Evolutionary conservation across 2,797 vertebrate species (phyloP).

Genomic region (Melanogrammus aeglefinus): DNA sequence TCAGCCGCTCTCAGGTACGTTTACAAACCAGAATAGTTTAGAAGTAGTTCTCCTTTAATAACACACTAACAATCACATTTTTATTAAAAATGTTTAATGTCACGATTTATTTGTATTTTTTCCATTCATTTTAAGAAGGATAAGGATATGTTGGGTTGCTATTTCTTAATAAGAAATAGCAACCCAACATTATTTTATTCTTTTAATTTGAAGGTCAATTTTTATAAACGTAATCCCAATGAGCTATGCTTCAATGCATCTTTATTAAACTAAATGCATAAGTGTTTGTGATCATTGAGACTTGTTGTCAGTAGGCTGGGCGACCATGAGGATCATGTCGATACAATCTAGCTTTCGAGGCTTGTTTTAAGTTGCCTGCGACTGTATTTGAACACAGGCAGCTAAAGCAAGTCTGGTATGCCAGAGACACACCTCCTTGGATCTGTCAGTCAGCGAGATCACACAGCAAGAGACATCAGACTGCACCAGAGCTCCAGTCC

Average conservation of each 20-base stretch:
- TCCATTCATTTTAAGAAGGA: no score
- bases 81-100: no score
- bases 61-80: no score
- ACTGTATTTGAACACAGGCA: slow-evolving; percentile 84
- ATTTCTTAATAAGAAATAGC: no score
- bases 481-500: neutral
- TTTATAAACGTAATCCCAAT: no score
- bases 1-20: neutral
- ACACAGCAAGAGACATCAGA: neutral
- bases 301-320: neutral
- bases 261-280: neutral
- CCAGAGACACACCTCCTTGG: slow-evolving; percentile 44
- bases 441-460: neutral
- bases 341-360: slow-evolving; percentile 69
- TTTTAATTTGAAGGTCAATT: no score
- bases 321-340: neutral
- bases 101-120: no score
- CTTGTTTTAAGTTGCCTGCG: slow-evolving; percentile 97
- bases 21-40: neutral
- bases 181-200: no score
- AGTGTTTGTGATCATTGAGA: neutral
- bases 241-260: neutral
- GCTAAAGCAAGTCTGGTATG: slow-evolving; percentile 96
- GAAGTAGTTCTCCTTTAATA: no score
- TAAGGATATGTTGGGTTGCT: no score